Percentiles rank a stretch among this genome's conserved stretches.
Conservation (phyloP, 2,888 invertebrate genomes). For the Agonopterix arenella region DNA sequence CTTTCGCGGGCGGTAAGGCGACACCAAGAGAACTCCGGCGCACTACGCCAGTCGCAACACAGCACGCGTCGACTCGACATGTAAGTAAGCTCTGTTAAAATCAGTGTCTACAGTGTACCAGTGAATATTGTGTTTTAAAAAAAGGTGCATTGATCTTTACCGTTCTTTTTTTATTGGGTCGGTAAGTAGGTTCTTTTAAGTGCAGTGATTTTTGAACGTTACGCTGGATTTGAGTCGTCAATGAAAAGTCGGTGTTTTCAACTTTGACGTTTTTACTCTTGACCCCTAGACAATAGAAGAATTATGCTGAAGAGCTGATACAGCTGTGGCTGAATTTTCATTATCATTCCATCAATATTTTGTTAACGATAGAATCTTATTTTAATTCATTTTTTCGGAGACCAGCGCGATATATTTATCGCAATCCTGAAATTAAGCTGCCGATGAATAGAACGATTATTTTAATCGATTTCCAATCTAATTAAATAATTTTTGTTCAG, state of each 20-base stretch:
- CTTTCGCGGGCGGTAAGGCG: slow-evolving; percentile 74
- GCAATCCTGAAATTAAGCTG: too few relatives aligned
- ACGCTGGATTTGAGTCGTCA: slow-evolving; percentile 3
- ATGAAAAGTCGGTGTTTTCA: background rate
- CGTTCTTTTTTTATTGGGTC: slow-evolving; percentile 16
- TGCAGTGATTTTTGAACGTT: slow-evolving; percentile 3
- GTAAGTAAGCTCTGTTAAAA: slow-evolving; percentile 67
- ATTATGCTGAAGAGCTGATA: too few relatives aligned
- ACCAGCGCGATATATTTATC: too few relatives aligned
- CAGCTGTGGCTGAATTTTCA: too few relatives aligned
- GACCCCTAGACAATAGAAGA: too few relatives aligned
- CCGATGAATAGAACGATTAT: background rate
- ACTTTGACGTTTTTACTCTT: slow-evolving; percentile 4
- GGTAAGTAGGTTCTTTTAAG: slow-evolving; percentile 49
- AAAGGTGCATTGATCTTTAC: slow-evolving; percentile 48
- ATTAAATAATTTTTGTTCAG: background rate
- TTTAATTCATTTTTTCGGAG: background rate
- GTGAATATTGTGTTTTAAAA: slow-evolving; percentile 33
- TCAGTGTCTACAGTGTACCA: slow-evolving; percentile 50
- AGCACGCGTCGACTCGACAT: slow-evolving; percentile 77
- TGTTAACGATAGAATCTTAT: too few relatives aligned
- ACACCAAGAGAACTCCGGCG: slow-evolving; percentile 56
- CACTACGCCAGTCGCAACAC: slow-evolving; percentile 70
- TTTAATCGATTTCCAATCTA: slow-evolving; percentile 2
- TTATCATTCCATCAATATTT: too few relatives aligned